A percentile compares a stretch with the other conserved stretches of the same genome.
Evolutionary conservation across 2,797 vertebrate genomes (phyloP).

Genomic region (Propithecus perrieri): DNA sequence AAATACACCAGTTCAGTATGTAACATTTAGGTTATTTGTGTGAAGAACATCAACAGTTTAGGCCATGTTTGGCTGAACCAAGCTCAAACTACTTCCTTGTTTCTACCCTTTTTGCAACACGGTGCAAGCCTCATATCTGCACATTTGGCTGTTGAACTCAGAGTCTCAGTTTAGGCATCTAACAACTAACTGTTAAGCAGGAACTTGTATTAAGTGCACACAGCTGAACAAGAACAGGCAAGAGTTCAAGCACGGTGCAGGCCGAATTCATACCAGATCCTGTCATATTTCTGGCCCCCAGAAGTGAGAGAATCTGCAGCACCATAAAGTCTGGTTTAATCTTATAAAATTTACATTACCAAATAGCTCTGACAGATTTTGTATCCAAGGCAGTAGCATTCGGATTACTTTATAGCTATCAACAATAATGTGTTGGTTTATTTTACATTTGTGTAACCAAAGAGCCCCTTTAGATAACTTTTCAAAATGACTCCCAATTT

Average conservation of each 20-base stretch:
- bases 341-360: background rate
- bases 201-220: background rate
- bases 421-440: background rate
- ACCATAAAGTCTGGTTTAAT: background rate
- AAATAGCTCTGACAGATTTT: background rate
- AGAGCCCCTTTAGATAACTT: background rate
- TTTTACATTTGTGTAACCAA: background rate
- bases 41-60: background rate
- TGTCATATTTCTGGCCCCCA: background rate
- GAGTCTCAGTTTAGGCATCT: background rate
- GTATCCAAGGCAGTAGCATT: background rate
- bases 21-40: background rate
- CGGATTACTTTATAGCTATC: background rate
- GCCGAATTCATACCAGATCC: background rate
- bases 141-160: background rate
- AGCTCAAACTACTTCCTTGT: background rate
- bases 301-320: background rate
- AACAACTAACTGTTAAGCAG: background rate
- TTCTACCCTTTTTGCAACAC: background rate
- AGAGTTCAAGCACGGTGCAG: background rate
- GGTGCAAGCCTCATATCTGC: background rate
- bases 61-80: background rate
- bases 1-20: background rate
- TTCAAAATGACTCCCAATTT: conserved; percentile 22
- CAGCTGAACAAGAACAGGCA: background rate